Evolutionary conservation across 2,888 invertebrate genomes (phyloP), one percentile per base, ranked within the genome.

Genomic region (Apotomis betuletana): DNA sequence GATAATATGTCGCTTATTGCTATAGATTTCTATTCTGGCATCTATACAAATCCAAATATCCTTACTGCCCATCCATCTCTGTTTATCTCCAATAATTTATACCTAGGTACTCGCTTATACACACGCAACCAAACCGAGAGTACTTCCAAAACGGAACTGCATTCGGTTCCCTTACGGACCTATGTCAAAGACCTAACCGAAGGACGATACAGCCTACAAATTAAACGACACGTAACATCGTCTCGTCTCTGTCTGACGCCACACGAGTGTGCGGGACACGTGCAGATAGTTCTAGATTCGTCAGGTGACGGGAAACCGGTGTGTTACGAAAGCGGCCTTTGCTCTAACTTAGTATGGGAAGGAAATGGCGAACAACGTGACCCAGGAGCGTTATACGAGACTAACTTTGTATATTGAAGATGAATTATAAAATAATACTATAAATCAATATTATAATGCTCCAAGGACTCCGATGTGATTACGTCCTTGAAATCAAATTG

Each of bases 301-400:
- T 5, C 12, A 46, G 9, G 49, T 46, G 61, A 61, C 27, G 46
- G 61, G 46, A 49, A 44, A 61, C 61, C 46, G 61, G 61, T 49
- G 15, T 49, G 27, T 61, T 61, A 61, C 61, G 61, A 46, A 61
- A 61, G 46, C 49, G 49, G 46, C 49, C 46, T 61, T 49, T 49
- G 49, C 49, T 61, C 12, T 27, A 27, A 61, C 61, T 58, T 12
- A 27, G 61, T 61, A 49, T 5, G 27, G 61, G 49, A 61, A 61
- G 61, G 61, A 61, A 61, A 61, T 27, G 61, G 27, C 61, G 27
- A 27, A 5, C 36, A 61, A 61, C 36, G 61, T 49, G 49, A n/a
- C 38, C 61, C 27, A 10, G 46, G 44, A 49, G 9, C 9, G 2
- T 49, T 9, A 49, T 49, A 10, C 9, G 9, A 49, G 49, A 49